Evolutionary conservation across 2,113 vertebrate species (phyloP), one percentile per base, ranked within the genome.

Genomic region (Burhinus oedicnemus): DNA sequence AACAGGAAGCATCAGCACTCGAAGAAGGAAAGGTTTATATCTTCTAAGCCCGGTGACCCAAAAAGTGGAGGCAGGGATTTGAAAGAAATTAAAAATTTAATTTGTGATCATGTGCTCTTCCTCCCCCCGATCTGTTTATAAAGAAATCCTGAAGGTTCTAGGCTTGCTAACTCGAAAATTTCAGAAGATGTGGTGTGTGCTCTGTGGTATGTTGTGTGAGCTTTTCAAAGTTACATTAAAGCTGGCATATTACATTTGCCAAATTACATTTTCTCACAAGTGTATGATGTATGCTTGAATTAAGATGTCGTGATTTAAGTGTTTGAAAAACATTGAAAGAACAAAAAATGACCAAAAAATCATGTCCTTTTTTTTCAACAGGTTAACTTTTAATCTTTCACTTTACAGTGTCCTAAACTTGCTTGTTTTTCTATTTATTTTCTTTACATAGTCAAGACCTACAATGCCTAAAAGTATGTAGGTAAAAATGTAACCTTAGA

Each of bases 401-500:
- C 26, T 77, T 89, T 45, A 64, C 36, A 26, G 27, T 55, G 27
- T 60, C 23, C 44, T 83, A 61, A 70, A 16, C 38, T 44, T 44
- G 4, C 34, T 78, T 12, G 0, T 22, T 81, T 83, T 62, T 54
- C 45, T 85, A 1, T 47, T 76, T 69, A 23, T 7, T 44, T 36
- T 81, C 51, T 83, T 26, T 52, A 47, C 32, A 8, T 27, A 36
- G 66, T 32, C n/a, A 90, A 62, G 49, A 74, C 5, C 15, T 87
- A 52, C 2, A 87, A 26, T 16, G 2, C 15, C 5, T 57, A 6
- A 22, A 83, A 30, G 2, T 32, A 21, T 0, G 0, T 69, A 61
- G 36, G 27, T 45, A 44, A 54, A 91, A 91, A 75, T 36, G 13
- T 40, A 45, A 79, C 9, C 12, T 72, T 76, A 34, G 8, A 30